Evolutionary conservation across 2,113 vertebrate genomes (phyloP).

Genomic region (Todiramphus chloris): DNA sequence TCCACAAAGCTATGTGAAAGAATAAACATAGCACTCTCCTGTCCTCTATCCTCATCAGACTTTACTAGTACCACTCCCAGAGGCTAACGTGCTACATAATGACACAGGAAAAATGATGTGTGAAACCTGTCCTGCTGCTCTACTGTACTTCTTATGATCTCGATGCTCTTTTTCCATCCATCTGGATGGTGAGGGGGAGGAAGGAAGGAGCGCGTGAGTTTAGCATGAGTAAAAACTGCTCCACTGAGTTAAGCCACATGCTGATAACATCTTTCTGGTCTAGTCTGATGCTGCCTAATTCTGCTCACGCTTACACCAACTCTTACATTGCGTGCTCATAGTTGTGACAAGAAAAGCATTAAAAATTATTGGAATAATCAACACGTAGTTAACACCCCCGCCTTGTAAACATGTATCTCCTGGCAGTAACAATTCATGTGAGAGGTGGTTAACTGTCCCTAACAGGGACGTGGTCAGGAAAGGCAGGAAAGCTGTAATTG

Average conservation of each 20-base stretch:
- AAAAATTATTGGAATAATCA: neutral
- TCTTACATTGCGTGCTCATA: neutral
- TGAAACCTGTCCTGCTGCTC: neutral
- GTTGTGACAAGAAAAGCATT: neutral
- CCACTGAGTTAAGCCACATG: neutral
- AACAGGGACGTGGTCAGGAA: neutral
- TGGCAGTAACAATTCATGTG: neutral
- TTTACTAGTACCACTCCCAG: neutral
- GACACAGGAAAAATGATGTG: slow-evolving; percentile 6
- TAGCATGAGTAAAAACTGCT: neutral
- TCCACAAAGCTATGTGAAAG: slow-evolving; percentile 35
- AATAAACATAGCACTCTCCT: slow-evolving; percentile 33
- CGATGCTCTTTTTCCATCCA: neutral
- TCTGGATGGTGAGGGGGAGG: neutral
- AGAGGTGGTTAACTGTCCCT: neutral
- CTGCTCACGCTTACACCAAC: neutral
- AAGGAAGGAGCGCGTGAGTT: neutral
- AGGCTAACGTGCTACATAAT: neutral
- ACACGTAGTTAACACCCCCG: neutral
- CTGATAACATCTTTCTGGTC: neutral
- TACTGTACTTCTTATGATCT: neutral
- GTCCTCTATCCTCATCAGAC: neutral
- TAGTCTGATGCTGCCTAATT: neutral
- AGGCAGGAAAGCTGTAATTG: neutral
- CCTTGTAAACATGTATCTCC: neutral